Conservation (phyloP, 92 coral and sea anemone species). For the Plumapathes pennacea region DNA sequence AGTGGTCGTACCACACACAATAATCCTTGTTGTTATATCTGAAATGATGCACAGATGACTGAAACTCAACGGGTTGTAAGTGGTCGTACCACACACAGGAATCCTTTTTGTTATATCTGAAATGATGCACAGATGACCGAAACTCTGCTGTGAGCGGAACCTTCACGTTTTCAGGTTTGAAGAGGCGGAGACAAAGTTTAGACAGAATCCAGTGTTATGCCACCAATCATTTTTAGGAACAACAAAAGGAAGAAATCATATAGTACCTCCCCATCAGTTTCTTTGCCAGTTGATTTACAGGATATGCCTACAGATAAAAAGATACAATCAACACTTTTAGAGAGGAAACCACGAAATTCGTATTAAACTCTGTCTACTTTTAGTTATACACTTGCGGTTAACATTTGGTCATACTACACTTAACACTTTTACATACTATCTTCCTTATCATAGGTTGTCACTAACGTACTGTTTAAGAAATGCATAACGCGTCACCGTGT, state of each 20-base stretch:
- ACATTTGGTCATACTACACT: too few species aligned
- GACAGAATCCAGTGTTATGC: too few species aligned
- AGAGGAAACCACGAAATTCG: too few species aligned
- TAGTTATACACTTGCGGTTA: too few species aligned
- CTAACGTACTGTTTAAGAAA: too few species aligned
- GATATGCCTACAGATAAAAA: slow-evolving; percentile 56
- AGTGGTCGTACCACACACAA: slow-evolving; percentile 92
- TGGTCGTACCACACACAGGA: slow-evolving; percentile 95
- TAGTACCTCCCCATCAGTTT: slow-evolving; percentile 38
- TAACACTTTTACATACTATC: too few species aligned
- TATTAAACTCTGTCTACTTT: too few species aligned
- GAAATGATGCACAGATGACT: neutral
- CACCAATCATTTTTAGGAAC: neutral
- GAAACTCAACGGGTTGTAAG: slow-evolving; percentile 47
- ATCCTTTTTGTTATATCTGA: slow-evolving; percentile 73
- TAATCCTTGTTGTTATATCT: slow-evolving; percentile 79
- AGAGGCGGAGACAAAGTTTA: too few species aligned
- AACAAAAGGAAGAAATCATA: neutral
- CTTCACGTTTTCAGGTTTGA: too few species aligned
- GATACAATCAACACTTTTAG: neutral
- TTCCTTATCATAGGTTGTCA: too few species aligned
- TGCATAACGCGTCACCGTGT: too few species aligned
- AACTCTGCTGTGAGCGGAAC: neutral
- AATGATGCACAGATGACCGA: neutral
- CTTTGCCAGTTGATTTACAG: slow-evolving; percentile 45